Conservation (phyloP, 1,140 invertebrate genomes). For the Drosophila ficusphila region DNA sequence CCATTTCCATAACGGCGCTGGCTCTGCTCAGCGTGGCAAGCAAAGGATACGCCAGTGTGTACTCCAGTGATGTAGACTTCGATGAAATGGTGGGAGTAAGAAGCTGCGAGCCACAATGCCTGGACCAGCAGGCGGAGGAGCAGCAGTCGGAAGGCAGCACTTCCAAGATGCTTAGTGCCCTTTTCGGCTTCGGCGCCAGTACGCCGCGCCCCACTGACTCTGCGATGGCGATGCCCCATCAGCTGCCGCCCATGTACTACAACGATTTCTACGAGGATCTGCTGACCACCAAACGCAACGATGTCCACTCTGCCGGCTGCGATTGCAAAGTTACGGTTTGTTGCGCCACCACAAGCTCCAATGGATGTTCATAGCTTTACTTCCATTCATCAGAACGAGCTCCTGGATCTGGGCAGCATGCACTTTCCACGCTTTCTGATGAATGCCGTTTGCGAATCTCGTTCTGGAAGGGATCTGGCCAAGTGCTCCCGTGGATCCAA, state of each 20-base stretch:
- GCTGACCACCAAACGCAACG: constrained; percentile 56
- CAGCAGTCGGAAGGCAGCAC: constrained; percentile 16
- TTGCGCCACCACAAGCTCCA: not conserved
- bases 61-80: constrained; percentile 37
- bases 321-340: constrained; percentile 82
- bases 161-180: constrained; percentile 58
- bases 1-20: constrained; percentile 56
- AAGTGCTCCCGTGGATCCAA: constrained; percentile 72
- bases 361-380: not conserved
- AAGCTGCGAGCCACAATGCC: constrained; percentile 18
- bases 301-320: constrained; percentile 69
- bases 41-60: constrained; percentile 20
- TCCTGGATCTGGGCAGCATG: constrained; percentile 65
- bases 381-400: constrained; percentile 57
- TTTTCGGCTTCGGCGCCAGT: constrained; percentile 34
- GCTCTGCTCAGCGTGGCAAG: constrained; percentile 45
- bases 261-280: constrained; percentile 75
- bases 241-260: constrained; percentile 65
- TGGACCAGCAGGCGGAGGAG: constrained; percentile 25
- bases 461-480: constrained; percentile 29
- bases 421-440: constrained; percentile 75
- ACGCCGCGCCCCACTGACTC: constrained; percentile 36
- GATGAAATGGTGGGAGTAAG: constrained; percentile 38
- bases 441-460: constrained; percentile 73
- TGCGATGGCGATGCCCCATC: constrained; percentile 43